Evolutionary conservation across 2,888 invertebrate species (phyloP).

Genomic region (Tuta absoluta): DNA sequence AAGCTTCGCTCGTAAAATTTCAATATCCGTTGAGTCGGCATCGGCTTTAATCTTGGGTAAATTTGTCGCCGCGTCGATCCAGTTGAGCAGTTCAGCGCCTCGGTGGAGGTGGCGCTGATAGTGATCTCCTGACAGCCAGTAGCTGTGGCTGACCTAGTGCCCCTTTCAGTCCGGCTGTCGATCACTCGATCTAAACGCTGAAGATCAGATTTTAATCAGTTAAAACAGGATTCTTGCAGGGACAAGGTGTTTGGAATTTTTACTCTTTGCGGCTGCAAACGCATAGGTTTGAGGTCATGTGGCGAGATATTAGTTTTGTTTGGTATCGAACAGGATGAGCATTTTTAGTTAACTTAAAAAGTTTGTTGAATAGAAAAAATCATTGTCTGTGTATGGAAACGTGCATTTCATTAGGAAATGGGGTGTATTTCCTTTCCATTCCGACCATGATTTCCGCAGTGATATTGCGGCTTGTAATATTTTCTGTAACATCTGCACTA

Average conservation of each 20-base stretch:
- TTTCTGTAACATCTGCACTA: slow-evolving; percentile 19
- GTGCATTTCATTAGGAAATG: neutral
- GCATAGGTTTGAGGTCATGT: neutral
- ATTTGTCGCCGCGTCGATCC: slow-evolving; percentile 50
- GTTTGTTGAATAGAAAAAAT: neutral
- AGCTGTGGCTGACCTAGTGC: slow-evolving; percentile 36
- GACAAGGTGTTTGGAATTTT: neutral
- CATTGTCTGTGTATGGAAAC: neutral
- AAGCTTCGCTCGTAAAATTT: slow-evolving; percentile 56
- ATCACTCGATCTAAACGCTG: slow-evolving; percentile 1
- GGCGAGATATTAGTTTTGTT: neutral
- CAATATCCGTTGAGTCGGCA: slow-evolving; percentile 56
- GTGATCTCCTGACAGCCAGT: slow-evolving; percentile 54
- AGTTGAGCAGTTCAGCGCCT: slow-evolving; percentile 36
- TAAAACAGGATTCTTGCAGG: neutral
- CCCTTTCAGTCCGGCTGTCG: neutral
- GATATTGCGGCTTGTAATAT: slow-evolving; percentile 13
- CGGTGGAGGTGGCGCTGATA: slow-evolving; percentile 39
- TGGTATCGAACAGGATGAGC: neutral
- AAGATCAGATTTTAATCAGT: slow-evolving; percentile 2
- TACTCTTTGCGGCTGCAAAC: neutral
- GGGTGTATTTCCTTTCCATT: neutral
- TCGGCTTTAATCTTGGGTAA: slow-evolving; percentile 57
- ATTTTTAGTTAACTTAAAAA: neutral
- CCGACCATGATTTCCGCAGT: too few species aligned